Percentiles rank a stretch among this genome's conserved stretches.
Evolutionary conservation across 1,140 invertebrate species (phyloP).

Genomic region (Reticulitermes speratus): DNA sequence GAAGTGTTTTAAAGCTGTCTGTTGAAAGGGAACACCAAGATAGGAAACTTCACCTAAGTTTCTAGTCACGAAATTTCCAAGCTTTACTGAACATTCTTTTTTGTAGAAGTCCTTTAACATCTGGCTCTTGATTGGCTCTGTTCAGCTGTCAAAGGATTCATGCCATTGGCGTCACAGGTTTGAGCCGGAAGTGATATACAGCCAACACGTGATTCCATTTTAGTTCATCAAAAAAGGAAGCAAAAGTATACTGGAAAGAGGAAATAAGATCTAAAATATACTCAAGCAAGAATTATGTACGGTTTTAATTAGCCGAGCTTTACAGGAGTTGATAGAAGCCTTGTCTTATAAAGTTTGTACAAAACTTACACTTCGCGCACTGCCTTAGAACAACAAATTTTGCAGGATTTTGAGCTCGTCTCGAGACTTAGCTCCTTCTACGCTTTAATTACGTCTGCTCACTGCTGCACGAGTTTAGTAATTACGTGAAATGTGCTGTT

Average conservation of each 20-base stretch:
- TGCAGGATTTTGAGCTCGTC: too few relatives aligned
- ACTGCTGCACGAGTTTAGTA: too few relatives aligned
- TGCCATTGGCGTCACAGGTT: background rate
- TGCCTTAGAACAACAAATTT: too few relatives aligned
- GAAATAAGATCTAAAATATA: background rate
- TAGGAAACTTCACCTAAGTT: background rate
- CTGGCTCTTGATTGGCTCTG: constrained; percentile 1
- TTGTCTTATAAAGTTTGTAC: too few relatives aligned
- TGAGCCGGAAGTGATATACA: background rate
- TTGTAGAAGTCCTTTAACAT: background rate
- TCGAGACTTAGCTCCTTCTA: too few relatives aligned
- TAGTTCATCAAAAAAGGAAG: background rate
- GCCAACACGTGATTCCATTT: constrained; percentile 7
- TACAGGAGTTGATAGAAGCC: background rate
- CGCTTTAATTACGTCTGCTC: too few relatives aligned
- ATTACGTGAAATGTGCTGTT: too few relatives aligned
- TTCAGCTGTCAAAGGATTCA: background rate
- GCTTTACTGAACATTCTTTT: background rate
- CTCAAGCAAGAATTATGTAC: background rate
- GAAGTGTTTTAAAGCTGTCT: too few relatives aligned
- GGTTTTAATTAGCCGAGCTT: background rate
- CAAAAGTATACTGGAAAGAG: background rate
- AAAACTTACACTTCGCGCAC: too few relatives aligned
- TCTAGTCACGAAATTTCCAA: constrained; percentile 5
- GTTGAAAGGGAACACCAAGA: background rate